Percentiles rank a stretch among this genome's conserved stretches.
phyloP scores from a whole-genome alignment of 2,888 invertebrate species.

The Labia minor region DNA sequence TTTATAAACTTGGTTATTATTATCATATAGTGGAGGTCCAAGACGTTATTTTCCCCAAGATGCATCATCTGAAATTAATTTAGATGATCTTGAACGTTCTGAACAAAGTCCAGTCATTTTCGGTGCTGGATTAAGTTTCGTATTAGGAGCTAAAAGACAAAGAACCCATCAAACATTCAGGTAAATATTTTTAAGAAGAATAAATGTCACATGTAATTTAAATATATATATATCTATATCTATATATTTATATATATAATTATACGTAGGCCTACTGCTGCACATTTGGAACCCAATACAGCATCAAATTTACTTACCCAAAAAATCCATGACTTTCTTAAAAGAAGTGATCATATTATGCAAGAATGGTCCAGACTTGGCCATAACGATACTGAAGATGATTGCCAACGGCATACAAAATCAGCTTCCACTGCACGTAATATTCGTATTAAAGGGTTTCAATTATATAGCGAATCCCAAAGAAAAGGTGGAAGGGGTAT shows the following conservation, averaged over 20 bases:
- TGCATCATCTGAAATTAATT: slow-evolving; percentile 41
- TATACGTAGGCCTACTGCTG: slow-evolving; percentile 52
- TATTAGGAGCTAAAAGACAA: slow-evolving; percentile 43
- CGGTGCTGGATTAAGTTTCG: slow-evolving; percentile 69
- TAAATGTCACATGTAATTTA: no score
- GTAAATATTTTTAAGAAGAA: neutral
- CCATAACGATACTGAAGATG: slow-evolving; percentile 44
- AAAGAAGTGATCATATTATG: slow-evolving; percentile 76
- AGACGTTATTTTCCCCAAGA: slow-evolving; percentile 59
- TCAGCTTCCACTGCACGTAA: slow-evolving; percentile 54
- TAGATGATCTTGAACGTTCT: slow-evolving; percentile 49
- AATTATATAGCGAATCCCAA: slow-evolving; percentile 31
- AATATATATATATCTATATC: no score
- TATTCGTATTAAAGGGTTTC: slow-evolving; percentile 73
- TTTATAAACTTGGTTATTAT: neutral
- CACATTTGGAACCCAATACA: slow-evolving; percentile 63
- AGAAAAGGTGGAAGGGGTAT: slow-evolving; percentile 13
- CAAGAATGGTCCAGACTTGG: slow-evolving; percentile 73
- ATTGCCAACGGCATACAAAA: slow-evolving; percentile 23
- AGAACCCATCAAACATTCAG: slow-evolving; percentile 20
- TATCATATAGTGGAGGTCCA: slow-evolving; percentile 34
- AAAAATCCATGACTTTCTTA: slow-evolving; percentile 69
- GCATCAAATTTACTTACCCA: slow-evolving; percentile 63
- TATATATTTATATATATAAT: no score
- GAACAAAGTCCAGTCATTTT: slow-evolving; percentile 71